Base-by-base conservation (phyloP, 1,140 invertebrate species). In the Oreohelix idahoensis region DNA sequence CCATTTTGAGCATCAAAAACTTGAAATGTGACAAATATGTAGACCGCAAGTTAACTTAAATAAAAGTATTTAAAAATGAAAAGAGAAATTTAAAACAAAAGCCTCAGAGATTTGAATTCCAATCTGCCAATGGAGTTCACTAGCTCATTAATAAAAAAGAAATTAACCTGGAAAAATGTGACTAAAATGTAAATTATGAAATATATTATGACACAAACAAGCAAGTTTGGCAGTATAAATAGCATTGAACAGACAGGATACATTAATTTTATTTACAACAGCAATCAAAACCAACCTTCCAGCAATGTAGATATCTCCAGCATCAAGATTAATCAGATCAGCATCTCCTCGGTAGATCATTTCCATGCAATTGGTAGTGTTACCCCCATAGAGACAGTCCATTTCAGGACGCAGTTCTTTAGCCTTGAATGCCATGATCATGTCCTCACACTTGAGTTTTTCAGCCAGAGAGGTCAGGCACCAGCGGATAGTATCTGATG, bases 401-500 rank as follows among this genome's bases (percentile, higher is more conserved):
- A 99, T 94, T 89, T 97, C 95, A 0, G 98, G 98, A 87, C 85
- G 81, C 23, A 99, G 92, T 96, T 94, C 90, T 96, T 97, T 29
- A 96, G 97, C 93, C 96, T 96, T 80, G 97, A 93, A 92, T 84
- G 93, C 91, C 93, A 98, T 97, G 94, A 95, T 96, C 98, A 99
- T 99, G 92, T 96, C 96, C 49, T 96, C 92, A 92, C 98, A 99
- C 93, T 99, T 99, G 39, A 96, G 95, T 92, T 96, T 94, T 93
- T 99, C 98, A 0, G 95, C 94, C 73, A 97, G 95, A 0, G 97
- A 98, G 0, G 97, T 97, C 13, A 99, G 96, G 92, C 98, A 99
- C 11, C 91, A 92, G 63, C 90, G 85, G 13, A 89, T 88, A 0
- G 86, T 84, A 13, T 84, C 63, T 8, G 92, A 74, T 10, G 92